Conservation (phyloP, 2,113 vertebrate species). For the Dasyornis broadbenti region DNA sequence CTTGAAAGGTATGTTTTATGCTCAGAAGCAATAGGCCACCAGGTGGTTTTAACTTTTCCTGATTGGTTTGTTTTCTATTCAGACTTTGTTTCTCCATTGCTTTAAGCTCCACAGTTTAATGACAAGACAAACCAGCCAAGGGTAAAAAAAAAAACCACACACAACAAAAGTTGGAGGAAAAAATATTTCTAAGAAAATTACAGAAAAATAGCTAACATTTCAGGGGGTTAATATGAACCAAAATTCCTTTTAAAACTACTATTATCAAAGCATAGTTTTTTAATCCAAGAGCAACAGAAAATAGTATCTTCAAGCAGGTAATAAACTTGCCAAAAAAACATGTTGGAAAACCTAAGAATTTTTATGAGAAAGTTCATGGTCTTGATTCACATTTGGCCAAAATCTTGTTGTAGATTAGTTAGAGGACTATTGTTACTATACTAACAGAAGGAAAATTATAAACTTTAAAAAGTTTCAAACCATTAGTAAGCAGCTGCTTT, state of each 20-base stretch:
- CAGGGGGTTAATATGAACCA: background rate
- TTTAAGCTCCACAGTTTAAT: background rate
- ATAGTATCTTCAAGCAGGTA: background rate
- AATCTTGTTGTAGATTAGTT: background rate
- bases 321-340: background rate
- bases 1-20: background rate
- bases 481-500: background rate
- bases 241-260: background rate
- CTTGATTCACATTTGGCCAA: background rate
- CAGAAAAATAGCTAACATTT: background rate
- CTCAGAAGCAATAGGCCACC: background rate
- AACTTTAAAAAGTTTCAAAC: background rate
- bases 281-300: background rate
- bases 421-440: background rate
- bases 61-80: background rate
- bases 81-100: background rate
- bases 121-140: background rate
- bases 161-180: background rate
- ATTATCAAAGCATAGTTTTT: background rate
- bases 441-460: background rate
- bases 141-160: background rate
- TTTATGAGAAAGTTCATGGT: background rate
- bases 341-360: background rate
- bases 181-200: background rate
- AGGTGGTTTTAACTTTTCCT: background rate